Conservation (phyloP, 2,113 vertebrate genomes). For the Carettochelys insculpta region DNA sequence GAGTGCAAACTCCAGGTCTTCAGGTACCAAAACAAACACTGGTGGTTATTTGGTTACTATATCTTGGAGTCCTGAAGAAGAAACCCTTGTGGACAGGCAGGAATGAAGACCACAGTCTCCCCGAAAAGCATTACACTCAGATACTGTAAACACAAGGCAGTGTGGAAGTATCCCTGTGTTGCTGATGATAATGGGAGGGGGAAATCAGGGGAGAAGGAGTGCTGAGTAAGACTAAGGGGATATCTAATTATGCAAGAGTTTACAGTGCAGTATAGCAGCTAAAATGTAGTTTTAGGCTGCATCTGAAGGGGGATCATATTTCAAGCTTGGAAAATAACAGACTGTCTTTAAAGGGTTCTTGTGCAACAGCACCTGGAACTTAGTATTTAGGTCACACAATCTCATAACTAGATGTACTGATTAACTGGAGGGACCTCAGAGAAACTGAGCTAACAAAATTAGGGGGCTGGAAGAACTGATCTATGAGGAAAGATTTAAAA, state of each 20-base stretch:
- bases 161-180: neutral
- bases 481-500: neutral
- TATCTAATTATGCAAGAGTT: neutral
- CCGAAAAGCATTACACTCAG: neutral
- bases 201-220: neutral
- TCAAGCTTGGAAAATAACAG: constrained; percentile 4
- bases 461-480: neutral
- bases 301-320: neutral
- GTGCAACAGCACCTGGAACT: neutral
- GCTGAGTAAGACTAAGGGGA: neutral
- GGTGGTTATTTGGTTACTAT: neutral
- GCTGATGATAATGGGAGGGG: neutral
- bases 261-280: neutral
- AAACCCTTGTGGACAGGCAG: rapidly evolving
- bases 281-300: neutral
- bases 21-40: neutral
- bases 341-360: neutral
- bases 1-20: neutral
- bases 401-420: neutral
- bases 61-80: neutral
- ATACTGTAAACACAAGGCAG: neutral
- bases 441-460: neutral
- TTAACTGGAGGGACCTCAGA: constrained; percentile 4
- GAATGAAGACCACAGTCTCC: neutral
- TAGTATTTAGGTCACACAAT: neutral